Conservation (phyloP, 2,797 vertebrate genomes). For the Phrynocephalus vlangalii region DNA sequence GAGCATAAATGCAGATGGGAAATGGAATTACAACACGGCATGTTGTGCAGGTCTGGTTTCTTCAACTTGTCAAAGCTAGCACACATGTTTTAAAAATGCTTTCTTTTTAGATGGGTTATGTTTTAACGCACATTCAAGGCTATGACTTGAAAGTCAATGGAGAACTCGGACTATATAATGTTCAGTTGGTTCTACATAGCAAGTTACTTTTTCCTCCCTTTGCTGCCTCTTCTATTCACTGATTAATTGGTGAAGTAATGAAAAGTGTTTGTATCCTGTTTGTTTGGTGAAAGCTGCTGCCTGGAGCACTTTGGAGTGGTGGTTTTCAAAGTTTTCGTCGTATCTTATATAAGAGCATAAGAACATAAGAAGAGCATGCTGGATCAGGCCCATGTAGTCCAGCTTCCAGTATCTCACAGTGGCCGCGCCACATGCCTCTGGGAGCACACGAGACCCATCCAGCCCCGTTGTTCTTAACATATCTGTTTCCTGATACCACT, state of each 20-base stretch:
- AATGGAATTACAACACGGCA: not conserved
- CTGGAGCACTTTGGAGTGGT: too few relatives aligned
- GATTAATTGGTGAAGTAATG: not conserved
- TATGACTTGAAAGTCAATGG: not conserved
- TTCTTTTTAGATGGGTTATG: not conserved
- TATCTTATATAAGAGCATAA: too few relatives aligned
- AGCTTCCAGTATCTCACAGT: too few relatives aligned
- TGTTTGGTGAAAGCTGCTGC: too few relatives aligned
- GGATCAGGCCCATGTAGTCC: too few relatives aligned
- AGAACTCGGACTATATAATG: not conserved
- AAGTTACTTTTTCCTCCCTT: not conserved
- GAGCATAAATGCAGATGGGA: slow-evolving; percentile 10
- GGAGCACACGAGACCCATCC: too few relatives aligned
- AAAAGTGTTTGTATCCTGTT: not conserved
- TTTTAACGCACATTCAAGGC: not conserved
- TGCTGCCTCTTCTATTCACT: not conserved
- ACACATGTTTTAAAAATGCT: not conserved
- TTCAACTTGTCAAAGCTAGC: not conserved
- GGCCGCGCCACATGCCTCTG: too few relatives aligned
- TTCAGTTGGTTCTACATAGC: not conserved
- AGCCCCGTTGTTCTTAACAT: too few relatives aligned
- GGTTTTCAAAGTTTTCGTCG: too few relatives aligned
- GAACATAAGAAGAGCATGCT: too few relatives aligned
- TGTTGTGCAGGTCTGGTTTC: not conserved
- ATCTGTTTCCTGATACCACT: too few relatives aligned